phyloP scores from a whole-genome alignment of 2,797 vertebrate species.

The Lacerta viridis region DNA sequence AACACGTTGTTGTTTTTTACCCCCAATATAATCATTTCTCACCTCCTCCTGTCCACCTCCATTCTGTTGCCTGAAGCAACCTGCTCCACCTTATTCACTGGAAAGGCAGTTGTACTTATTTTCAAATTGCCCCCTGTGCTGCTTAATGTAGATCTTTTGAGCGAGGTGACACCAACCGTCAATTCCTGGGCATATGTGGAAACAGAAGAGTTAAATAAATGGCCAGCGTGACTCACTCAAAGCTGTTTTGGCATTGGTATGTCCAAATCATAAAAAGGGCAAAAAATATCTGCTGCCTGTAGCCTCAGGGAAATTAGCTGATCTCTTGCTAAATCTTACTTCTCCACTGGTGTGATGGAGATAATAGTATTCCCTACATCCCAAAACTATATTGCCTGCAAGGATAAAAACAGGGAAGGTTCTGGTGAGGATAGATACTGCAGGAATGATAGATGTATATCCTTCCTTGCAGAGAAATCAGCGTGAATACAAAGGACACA shows the following conservation, averaged over 20 bases:
- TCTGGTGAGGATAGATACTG: conserved; percentile 37
- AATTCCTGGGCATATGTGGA: background rate
- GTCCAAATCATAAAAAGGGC: conserved; percentile 17
- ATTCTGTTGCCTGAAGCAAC: background rate
- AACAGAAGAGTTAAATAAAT: conserved; percentile 6
- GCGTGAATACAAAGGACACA: background rate
- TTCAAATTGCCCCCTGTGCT: background rate
- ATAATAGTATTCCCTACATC: conserved; percentile 37
- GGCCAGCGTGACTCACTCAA: background rate
- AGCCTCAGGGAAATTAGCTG: conserved; percentile 33
- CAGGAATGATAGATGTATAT: conserved; percentile 39
- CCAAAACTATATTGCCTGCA: conserved; percentile 25
- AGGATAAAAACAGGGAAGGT: conserved; percentile 18
- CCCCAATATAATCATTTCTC: background rate
- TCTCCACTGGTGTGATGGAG: conserved; percentile 23
- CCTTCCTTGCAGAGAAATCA: background rate
- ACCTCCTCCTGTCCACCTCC: background rate
- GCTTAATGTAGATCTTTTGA: background rate
- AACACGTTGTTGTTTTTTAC: too few species aligned
- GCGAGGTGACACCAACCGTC: background rate
- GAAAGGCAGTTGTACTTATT: too few species aligned
- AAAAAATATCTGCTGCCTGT: background rate
- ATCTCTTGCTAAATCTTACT: conserved; percentile 33
- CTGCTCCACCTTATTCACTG: background rate
- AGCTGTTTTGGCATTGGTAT: conserved; percentile 4